Percentiles rank a stretch among this genome's conserved stretches.
phyloP scores from a whole-genome alignment of 1,140 invertebrate genomes.

The Pseudomyrmex sp. region DNA sequence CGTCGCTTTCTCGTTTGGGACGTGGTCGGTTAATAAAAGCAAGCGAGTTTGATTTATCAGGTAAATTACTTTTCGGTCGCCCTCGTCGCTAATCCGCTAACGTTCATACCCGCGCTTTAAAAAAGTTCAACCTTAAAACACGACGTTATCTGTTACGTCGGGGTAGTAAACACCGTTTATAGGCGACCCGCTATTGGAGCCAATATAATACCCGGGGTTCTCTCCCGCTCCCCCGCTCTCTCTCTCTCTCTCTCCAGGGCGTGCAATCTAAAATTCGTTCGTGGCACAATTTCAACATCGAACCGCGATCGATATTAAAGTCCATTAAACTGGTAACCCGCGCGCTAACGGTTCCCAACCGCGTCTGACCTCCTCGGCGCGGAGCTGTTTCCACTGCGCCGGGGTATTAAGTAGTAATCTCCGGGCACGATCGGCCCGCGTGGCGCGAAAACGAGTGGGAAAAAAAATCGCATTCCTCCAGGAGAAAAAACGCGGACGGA shows the following conservation, averaged over 20 bases:
- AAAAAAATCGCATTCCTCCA: conserved; percentile 50
- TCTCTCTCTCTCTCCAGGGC: background rate
- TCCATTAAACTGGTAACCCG: conserved; percentile 74
- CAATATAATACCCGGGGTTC: conserved; percentile 62
- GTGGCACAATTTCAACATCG: conserved; percentile 73
- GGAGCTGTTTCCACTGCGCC: conserved; percentile 71
- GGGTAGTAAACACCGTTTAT: conserved; percentile 68
- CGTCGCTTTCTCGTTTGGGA: background rate
- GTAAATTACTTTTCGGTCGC: conserved; percentile 37
- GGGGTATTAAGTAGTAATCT: conserved; percentile 81
- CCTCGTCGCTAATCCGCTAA: conserved; percentile 24
- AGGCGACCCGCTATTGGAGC: conserved; percentile 59
- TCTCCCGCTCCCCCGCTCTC: conserved; percentile 1
- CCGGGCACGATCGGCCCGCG: conserved; percentile 74
- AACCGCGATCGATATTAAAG: conserved; percentile 74
- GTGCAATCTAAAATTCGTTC: conserved; percentile 73
- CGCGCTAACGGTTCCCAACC: conserved; percentile 70
- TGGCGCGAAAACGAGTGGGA: conserved; percentile 75
- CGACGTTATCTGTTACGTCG: conserved; percentile 48
- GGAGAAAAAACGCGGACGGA: background rate
- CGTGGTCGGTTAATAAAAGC: background rate
- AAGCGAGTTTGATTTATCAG: conserved; percentile 19
- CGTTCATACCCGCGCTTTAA: conserved; percentile 21
- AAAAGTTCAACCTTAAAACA: conserved; percentile 46
- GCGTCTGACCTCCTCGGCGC: conserved; percentile 67